phyloP scores from a whole-genome alignment of 2,888 invertebrate genomes.

The Campaea margaritaria region DNA sequence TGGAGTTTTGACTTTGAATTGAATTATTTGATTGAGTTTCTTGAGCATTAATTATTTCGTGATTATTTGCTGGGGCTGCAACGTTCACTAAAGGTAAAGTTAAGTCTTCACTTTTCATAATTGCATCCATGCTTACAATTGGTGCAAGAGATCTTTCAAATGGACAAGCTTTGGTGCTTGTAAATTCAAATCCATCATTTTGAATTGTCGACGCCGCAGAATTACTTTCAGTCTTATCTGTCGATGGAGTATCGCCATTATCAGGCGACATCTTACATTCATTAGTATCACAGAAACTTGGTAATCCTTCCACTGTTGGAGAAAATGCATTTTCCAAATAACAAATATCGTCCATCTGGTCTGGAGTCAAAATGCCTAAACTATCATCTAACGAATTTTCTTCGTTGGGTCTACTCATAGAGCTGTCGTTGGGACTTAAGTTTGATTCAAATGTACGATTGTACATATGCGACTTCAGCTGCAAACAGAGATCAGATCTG shows the following conservation, averaged over 20 bases:
- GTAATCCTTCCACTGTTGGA: slow-evolving; percentile 87
- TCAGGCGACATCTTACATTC: slow-evolving; percentile 78
- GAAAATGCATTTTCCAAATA: slow-evolving; percentile 87
- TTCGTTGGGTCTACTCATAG: slow-evolving; percentile 84
- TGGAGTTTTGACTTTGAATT: slow-evolving; percentile 32
- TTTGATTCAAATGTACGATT: slow-evolving; percentile 70
- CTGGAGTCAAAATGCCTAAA: slow-evolving; percentile 94
- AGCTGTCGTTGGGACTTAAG: slow-evolving; percentile 78
- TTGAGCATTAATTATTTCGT: slow-evolving; percentile 39
- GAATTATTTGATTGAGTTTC: slow-evolving; percentile 51
- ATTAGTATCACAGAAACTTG: slow-evolving; percentile 76
- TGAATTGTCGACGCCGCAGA: slow-evolving; percentile 82
- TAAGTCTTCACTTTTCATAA: slow-evolving; percentile 57
- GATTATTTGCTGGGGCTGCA: slow-evolving; percentile 42
- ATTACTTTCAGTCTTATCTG: slow-evolving; percentile 84
- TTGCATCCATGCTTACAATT: slow-evolving; percentile 62
- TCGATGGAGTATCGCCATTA: slow-evolving; percentile 83
- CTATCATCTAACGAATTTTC: slow-evolving; percentile 94
- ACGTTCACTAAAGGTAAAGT: slow-evolving; percentile 38
- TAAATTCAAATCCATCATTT: slow-evolving; percentile 74
- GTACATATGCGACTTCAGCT: slow-evolving; percentile 72
- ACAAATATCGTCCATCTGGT: slow-evolving; percentile 92
- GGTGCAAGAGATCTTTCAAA: slow-evolving; percentile 59
- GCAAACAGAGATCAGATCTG: slow-evolving; percentile 78
- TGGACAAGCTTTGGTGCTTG: slow-evolving; percentile 50